Evolutionary conservation across 2,797 vertebrate species (phyloP).

Genomic region (Heterohyrax brucei): DNA sequence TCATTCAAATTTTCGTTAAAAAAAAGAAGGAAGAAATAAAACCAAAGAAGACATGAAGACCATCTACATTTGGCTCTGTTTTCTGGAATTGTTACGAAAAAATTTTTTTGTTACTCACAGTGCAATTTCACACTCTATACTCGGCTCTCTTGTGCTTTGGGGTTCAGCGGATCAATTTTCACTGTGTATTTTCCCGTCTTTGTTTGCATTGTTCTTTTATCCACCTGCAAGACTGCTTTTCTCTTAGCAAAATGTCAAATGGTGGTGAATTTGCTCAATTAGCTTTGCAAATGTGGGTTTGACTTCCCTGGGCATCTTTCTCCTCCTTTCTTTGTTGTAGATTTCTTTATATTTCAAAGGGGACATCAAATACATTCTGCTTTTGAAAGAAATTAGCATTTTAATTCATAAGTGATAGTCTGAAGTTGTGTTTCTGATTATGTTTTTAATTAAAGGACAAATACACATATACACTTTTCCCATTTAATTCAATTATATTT

Average conservation of each 20-base stretch:
- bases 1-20: slow-evolving; percentile 68
- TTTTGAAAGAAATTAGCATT: slow-evolving; percentile 86
- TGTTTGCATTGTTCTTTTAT: slow-evolving; percentile 86
- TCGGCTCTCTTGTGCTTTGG: slow-evolving; percentile 72
- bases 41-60: slow-evolving; percentile 65
- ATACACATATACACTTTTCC: slow-evolving; percentile 72
- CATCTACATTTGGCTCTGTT: slow-evolving; percentile 64
- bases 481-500: slow-evolving; percentile 77
- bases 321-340: slow-evolving; percentile 82
- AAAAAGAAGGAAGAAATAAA: slow-evolving; percentile 77
- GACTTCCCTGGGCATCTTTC: slow-evolving; percentile 80
- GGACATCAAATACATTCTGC: slow-evolving; percentile 82
- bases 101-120: slow-evolving; percentile 70
- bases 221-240: slow-evolving; percentile 78
- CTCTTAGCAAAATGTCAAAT: slow-evolving; percentile 87
- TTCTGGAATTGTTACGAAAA: not conserved
- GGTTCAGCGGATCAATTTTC: slow-evolving; percentile 81
- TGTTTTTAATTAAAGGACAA: slow-evolving; percentile 85
- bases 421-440: slow-evolving; percentile 75
- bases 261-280: slow-evolving; percentile 88
- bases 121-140: slow-evolving; percentile 76
- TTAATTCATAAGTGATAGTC: slow-evolving; percentile 80
- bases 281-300: slow-evolving; percentile 86
- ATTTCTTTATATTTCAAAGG: slow-evolving; percentile 86
- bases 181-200: slow-evolving; percentile 81